Evolutionary conservation across 2,797 vertebrate species (phyloP).

Genomic region (Acanthurus leucopareius): DNA sequence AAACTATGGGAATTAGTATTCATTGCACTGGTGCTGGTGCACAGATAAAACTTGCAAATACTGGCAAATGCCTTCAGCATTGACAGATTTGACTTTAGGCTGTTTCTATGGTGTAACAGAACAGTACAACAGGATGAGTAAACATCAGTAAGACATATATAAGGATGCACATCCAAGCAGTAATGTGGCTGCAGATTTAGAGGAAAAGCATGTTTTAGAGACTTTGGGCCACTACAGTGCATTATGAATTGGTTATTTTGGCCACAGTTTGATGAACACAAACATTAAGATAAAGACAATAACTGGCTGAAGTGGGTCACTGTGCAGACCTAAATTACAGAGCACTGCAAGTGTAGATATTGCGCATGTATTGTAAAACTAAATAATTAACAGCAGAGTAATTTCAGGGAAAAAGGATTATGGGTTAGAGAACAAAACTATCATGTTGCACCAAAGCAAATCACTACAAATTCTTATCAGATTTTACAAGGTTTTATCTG

Average conservation of each 20-base stretch:
- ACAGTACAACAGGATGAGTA: background rate
- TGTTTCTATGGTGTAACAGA: slow-evolving; percentile 1
- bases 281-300: slow-evolving; percentile 9
- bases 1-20: slow-evolving; percentile 66
- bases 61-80: slow-evolving; percentile 31
- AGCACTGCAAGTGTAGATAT: background rate
- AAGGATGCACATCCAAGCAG: background rate
- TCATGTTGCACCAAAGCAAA: slow-evolving; percentile 4
- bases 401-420: background rate
- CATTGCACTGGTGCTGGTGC: slow-evolving; percentile 52
- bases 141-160: slow-evolving; percentile 24
- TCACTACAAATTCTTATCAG: background rate
- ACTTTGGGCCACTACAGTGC: background rate
- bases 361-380: slow-evolving; percentile 5
- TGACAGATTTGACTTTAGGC: slow-evolving; percentile 15
- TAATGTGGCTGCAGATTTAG: slow-evolving; percentile 17
- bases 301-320: background rate
- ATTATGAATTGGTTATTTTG: background rate
- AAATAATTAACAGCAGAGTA: slow-evolving; percentile 16
- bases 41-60: slow-evolving; percentile 42
- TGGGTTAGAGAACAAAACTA: background rate
- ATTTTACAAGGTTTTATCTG: background rate
- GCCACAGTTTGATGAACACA: background rate
- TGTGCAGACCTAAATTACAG: slow-evolving; percentile 1
- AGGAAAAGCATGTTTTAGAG: slow-evolving; percentile 8